Evolutionary conservation across 2,113 vertebrate species (phyloP).

Genomic region (Hemiprocne comata): DNA sequence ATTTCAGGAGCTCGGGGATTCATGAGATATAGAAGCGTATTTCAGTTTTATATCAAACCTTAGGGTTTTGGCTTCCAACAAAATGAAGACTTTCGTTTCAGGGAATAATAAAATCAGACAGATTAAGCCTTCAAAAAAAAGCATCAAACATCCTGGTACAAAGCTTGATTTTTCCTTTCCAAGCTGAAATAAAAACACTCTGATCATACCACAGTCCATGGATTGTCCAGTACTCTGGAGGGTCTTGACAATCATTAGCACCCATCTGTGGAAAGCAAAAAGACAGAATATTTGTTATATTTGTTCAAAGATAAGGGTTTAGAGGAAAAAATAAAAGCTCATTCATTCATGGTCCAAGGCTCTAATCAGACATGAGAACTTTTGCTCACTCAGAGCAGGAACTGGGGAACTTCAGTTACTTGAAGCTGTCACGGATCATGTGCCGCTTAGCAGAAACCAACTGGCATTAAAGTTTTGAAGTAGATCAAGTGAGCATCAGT

Average conservation of each 20-base stretch:
- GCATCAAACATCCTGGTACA: not conserved
- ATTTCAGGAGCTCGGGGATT: not conserved
- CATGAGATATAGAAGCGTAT: not conserved
- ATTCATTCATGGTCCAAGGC: not conserved
- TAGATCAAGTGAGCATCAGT: not conserved
- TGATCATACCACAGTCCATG: conserved; percentile 78
- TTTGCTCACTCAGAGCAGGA: not conserved
- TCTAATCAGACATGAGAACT: not conserved
- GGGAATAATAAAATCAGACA: not conserved
- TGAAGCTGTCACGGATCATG: not conserved
- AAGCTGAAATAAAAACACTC: not conserved
- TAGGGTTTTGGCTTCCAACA: not conserved
- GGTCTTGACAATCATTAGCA: conserved; percentile 57
- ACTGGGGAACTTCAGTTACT: not conserved
- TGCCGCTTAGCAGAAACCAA: not conserved
- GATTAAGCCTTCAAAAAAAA: not conserved
- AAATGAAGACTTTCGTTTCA: not conserved
- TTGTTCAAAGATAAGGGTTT: not conserved
- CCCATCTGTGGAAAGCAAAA: conserved; percentile 58
- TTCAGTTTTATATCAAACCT: not conserved
- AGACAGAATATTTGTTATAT: not conserved
- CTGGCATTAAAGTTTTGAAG: not conserved
- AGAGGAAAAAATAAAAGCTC: not conserved
- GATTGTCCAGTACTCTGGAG: conserved; percentile 80
- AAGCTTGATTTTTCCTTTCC: not conserved